These are phyloP conservation scores for Tokudaia tokunoshimensis DNA, from an alignment of 2,797 vertebrate species.

Conservation along the genomic window DNA sequence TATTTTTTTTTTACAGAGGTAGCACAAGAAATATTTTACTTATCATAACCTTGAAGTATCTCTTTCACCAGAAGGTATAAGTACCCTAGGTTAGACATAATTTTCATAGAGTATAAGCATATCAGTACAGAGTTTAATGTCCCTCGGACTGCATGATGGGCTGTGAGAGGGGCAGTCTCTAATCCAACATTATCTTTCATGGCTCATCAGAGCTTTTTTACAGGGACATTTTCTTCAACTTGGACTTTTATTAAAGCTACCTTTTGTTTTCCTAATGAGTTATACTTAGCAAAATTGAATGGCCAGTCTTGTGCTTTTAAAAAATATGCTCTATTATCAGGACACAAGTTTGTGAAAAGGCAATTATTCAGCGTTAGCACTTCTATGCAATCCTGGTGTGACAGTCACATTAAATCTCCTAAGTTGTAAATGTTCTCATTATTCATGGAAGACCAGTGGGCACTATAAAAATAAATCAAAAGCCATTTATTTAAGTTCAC, in stretches of 20 bases:
- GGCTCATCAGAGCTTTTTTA: constrained; percentile 53
- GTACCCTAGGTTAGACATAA: not conserved
- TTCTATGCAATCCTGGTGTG: constrained; percentile 22
- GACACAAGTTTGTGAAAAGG: constrained; percentile 41
- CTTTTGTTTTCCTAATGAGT: constrained; percentile 48
- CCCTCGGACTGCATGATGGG: not conserved
- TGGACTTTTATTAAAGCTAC: not conserved
- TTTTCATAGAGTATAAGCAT: not conserved
- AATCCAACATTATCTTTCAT: constrained; percentile 15
- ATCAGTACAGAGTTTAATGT: not conserved
- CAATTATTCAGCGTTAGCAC: constrained; percentile 26
- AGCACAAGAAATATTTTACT: constrained; percentile 32
- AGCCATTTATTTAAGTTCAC: constrained; percentile 47
- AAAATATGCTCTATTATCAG: constrained; percentile 35
- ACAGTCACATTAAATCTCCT: constrained; percentile 23
- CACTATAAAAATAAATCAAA: constrained; percentile 53
- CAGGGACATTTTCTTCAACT: constrained; percentile 44
- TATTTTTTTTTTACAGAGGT: not conserved
- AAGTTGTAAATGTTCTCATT: constrained; percentile 31
- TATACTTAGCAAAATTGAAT: constrained; percentile 38
- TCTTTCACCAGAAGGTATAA: constrained; percentile 5
- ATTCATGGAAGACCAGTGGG: not conserved
- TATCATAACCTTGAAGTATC: constrained; percentile 26
- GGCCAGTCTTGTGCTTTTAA: not conserved
- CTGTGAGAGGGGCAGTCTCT: not conserved